These are phyloP conservation scores for Drosophila jambulina DNA, from an alignment of 1,140 invertebrate genomes.

Conservation along the genomic window DNA sequence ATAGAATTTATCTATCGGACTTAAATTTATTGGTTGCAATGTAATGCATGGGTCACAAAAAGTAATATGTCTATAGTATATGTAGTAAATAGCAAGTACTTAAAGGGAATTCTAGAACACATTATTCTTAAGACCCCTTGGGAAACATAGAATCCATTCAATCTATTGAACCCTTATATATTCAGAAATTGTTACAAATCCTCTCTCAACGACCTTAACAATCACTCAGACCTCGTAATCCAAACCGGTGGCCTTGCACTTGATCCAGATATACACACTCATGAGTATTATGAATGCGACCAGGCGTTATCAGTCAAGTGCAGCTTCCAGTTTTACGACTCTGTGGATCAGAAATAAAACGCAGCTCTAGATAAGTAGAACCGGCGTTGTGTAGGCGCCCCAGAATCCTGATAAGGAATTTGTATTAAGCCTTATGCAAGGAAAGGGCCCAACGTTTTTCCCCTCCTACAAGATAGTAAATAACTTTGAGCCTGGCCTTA, in stretches of 20 bases:
- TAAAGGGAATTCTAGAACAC: too few relatives aligned
- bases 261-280: conserved; percentile 39
- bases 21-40: neutral
- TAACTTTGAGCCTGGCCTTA: conserved; percentile 7
- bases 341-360: conserved; percentile 1
- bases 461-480: neutral
- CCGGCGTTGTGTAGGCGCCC: conserved; percentile 16
- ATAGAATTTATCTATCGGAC: neutral
- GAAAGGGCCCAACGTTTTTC: conserved; percentile 5
- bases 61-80: too few relatives aligned
- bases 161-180: neutral
- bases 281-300: neutral
- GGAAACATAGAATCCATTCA: neutral
- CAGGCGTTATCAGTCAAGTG: conserved; percentile 69
- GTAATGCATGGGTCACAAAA: neutral
- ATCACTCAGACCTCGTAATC: conserved; percentile 17
- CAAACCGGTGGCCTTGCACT: conserved; percentile 43
- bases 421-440: conserved; percentile 7
- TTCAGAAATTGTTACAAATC: neutral
- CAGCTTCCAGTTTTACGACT: conserved; percentile 37
- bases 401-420: conserved; percentile 24
- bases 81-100: too few relatives aligned
- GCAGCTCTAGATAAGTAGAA: conserved; percentile 19
- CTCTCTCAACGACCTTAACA: conserved; percentile 9
- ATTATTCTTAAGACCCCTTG: neutral